Conservation (phyloP, 2,888 invertebrate genomes). For the Callimorpha dominula region DNA sequence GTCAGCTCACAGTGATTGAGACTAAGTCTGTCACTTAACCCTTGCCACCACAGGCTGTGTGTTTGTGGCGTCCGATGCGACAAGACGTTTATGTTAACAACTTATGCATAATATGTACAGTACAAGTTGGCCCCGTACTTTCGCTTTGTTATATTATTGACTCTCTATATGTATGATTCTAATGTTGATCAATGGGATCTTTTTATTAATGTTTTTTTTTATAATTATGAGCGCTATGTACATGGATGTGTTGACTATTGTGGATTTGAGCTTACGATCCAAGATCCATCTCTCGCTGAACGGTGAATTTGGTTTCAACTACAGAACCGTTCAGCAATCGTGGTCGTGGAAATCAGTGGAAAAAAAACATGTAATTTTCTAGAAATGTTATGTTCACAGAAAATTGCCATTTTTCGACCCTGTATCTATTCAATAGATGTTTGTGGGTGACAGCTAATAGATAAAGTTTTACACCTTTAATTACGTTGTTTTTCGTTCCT, state of each 20-base stretch:
- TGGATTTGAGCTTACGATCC: background rate
- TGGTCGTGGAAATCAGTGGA: background rate
- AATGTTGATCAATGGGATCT: background rate
- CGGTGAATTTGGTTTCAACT: too few species aligned
- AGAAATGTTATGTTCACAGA: background rate
- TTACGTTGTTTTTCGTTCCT: background rate
- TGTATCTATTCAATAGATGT: background rate
- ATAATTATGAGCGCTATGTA: background rate
- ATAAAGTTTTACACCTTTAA: background rate
- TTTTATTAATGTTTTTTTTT: background rate
- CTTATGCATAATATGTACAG: background rate
- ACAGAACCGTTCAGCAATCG: background rate
- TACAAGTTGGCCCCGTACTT: background rate
- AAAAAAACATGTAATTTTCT: background rate
- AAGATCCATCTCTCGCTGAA: too few species aligned
- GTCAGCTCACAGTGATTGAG: slow-evolving; percentile 26
- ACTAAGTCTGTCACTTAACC: slow-evolving; percentile 29
- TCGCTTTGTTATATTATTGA: background rate
- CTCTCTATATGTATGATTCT: background rate
- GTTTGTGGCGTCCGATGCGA: slow-evolving; percentile 30
- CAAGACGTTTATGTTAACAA: slow-evolving; percentile 11
- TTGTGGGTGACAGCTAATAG: background rate
- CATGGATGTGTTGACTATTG: background rate
- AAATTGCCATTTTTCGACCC: background rate
- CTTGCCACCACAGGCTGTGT: slow-evolving; percentile 5